These are phyloP conservation scores for Drosophila truncata DNA, from an alignment of 1,140 invertebrate genomes.

Conservation along the genomic window DNA sequence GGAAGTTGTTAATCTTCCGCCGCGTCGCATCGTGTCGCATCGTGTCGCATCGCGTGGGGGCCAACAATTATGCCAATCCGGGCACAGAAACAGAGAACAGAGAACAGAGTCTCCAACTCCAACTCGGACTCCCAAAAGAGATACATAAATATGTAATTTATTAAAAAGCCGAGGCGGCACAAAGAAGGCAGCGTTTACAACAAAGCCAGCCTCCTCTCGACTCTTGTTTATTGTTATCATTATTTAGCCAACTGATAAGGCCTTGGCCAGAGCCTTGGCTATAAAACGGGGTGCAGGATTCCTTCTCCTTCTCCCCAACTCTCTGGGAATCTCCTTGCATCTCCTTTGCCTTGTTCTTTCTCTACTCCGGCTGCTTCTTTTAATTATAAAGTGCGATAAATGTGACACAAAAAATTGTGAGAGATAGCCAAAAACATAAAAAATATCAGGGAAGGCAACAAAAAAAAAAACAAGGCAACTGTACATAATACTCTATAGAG, in stretches of 20 bases:
- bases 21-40: slow-evolving; percentile 25
- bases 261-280: slow-evolving; percentile 6
- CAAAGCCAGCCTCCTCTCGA: slow-evolving; percentile 41
- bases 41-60: slow-evolving; percentile 7
- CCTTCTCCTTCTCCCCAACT: too few relatives aligned
- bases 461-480: not conserved
- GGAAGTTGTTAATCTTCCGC: slow-evolving; percentile 78
- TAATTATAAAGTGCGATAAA: slow-evolving; percentile 84
- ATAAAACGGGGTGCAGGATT: slow-evolving; percentile 4
- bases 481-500: slow-evolving; percentile 9
- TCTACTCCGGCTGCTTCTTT: slow-evolving; percentile 41
- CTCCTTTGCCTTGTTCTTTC: slow-evolving; percentile 11
- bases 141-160: slow-evolving; percentile 83
- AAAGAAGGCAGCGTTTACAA: slow-evolving; percentile 53
- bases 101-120: not conserved
- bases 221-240: slow-evolving; percentile 82
- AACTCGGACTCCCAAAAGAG: slow-evolving; percentile 23
- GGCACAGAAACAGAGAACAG: not conserved
- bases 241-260: slow-evolving; percentile 78
- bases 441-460: slow-evolving; percentile 14
- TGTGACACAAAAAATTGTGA: slow-evolving; percentile 66
- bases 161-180: slow-evolving; percentile 53
- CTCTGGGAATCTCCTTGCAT: not conserved
- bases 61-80: slow-evolving; percentile 67
- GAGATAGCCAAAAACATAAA: slow-evolving; percentile 34